Evolutionary conservation across 2,888 invertebrate species (phyloP), one percentile per base, ranked within the genome.

Genomic region (Acrobasis consociella): DNA sequence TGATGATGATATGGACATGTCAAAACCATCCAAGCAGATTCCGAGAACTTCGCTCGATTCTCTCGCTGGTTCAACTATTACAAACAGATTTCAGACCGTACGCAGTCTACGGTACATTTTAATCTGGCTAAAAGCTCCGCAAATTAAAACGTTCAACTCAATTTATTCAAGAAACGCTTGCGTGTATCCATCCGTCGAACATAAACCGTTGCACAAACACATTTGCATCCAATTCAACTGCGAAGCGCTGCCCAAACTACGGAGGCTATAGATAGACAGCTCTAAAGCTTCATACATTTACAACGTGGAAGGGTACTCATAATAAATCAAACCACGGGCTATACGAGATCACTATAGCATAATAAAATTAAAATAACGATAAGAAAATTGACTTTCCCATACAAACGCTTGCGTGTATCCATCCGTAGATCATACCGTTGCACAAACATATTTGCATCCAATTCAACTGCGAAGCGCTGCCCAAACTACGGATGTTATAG

Each of bases 201-300:
- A 16, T 60, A 51, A 50, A 60, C 58, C 17, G 49, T 60, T 60
- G 59, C 59, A 61, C 61, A 61, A 61, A 71, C 70, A 68, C 68
- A 71, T 70, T 65, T 65, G 65, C 66, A 72, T 74, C 64, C 70
- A 73, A 71, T 72, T 64, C 70, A 59, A 62, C 60, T 56, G 64
- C 63, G 60, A 39, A 56, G 56, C 42, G 42, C 56, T 46, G 42
- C 10, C 17, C 13, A 56, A 42, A 56, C 2, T 46, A 42, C 7
- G 8, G 15, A 56, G 9, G 3, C 9, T 17, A 56, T 7, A 56
- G 56, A 56, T 17, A n/a, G n/a, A 51, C 22, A 17, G 15, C n/a
- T 17, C 51, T 22, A 2, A 51, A 16, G 22, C 10, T 17, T 11
- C 10, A 51, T 11, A 52, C 2, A 52, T 13, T 11, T 51, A 22